Percentiles rank a stretch among this genome's conserved stretches.
phyloP scores from a whole-genome alignment of 1,140 invertebrate genomes.

The Caligus rogercresseyi region DNA sequence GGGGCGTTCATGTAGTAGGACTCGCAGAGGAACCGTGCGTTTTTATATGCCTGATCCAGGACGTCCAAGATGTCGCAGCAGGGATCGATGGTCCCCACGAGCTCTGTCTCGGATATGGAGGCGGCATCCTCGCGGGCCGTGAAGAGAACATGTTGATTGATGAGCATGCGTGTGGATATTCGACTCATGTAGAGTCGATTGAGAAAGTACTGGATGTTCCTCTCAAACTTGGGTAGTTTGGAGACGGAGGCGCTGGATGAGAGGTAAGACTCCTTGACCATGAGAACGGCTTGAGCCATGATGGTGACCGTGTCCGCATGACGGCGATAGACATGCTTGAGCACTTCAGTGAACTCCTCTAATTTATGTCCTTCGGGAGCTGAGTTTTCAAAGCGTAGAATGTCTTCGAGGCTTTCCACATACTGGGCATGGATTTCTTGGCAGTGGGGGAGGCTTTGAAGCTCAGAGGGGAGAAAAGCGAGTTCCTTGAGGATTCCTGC shows the following conservation, averaged over 20 bases:
- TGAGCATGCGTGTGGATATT: constrained; percentile 92
- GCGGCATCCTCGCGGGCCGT: not conserved
- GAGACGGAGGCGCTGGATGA: constrained; percentile 35
- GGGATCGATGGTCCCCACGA: constrained; percentile 77
- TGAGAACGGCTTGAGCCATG: constrained; percentile 90
- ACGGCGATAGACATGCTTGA: constrained; percentile 76
- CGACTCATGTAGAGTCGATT: constrained; percentile 91
- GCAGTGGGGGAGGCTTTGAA: not conserved
- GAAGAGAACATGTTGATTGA: constrained; percentile 89
- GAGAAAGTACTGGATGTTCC: constrained; percentile 91
- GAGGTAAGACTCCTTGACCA: constrained; percentile 76
- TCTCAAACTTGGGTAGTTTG: constrained; percentile 58
- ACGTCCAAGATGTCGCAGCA: constrained; percentile 67
- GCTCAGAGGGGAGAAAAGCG: constrained; percentile 50
- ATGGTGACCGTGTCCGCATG: constrained; percentile 91
- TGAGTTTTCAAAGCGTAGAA: constrained; percentile 69
- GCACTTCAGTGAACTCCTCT: constrained; percentile 55
- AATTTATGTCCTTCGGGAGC: constrained; percentile 42
- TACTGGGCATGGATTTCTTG: constrained; percentile 40
- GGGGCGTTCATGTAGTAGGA: constrained; percentile 85
- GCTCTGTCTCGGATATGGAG: not conserved
- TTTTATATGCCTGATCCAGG: constrained; percentile 80
- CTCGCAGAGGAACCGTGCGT: constrained; percentile 88
- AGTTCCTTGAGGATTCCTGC: constrained; percentile 98
- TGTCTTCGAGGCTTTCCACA: constrained; percentile 71